phyloP scores from a whole-genome alignment of 30 jellyfish, hydroid and myxozoan genomes.

The Aurelia coerulea region DNA sequence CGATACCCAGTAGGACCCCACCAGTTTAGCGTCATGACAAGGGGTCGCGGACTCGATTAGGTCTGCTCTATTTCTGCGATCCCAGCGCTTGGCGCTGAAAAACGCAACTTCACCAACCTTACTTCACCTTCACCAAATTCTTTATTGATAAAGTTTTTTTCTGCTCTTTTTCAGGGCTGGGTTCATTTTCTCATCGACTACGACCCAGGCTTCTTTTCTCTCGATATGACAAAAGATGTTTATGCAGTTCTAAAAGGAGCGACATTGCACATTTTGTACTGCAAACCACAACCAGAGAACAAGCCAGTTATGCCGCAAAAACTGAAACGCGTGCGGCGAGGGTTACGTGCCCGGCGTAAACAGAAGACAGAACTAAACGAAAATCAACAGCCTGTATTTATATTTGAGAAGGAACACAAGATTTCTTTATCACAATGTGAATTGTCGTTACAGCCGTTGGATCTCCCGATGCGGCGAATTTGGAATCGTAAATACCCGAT shows the following conservation, averaged over 20 bases:
- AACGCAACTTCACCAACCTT: no score
- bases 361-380: constrained; percentile 12
- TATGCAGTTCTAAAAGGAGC: constrained; percentile 76
- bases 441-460: constrained; percentile 79
- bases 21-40: no score
- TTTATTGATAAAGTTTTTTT: neutral
- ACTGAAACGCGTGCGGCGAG: constrained; percentile 50
- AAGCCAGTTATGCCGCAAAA: constrained; percentile 49
- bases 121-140: neutral
- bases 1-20: no score
- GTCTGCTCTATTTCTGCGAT: no score
- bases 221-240: constrained; percentile 79
- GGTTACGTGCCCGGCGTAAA: constrained; percentile 52
- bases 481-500: constrained; percentile 98
- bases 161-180: constrained; percentile 88
- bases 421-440: constrained; percentile 73
- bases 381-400: constrained; percentile 71
- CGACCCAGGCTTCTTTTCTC: constrained; percentile 62
- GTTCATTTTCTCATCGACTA: constrained; percentile 77
- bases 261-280: constrained; percentile 55
- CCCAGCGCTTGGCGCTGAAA: no score
- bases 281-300: constrained; percentile 79
- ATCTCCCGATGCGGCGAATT: constrained; percentile 92
- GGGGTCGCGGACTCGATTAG: no score
- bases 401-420: constrained; percentile 72